Evolutionary conservation across 2,797 vertebrate genomes (phyloP), one percentile per base, ranked within the genome.

Genomic region (Protonibea diacanthus): DNA sequence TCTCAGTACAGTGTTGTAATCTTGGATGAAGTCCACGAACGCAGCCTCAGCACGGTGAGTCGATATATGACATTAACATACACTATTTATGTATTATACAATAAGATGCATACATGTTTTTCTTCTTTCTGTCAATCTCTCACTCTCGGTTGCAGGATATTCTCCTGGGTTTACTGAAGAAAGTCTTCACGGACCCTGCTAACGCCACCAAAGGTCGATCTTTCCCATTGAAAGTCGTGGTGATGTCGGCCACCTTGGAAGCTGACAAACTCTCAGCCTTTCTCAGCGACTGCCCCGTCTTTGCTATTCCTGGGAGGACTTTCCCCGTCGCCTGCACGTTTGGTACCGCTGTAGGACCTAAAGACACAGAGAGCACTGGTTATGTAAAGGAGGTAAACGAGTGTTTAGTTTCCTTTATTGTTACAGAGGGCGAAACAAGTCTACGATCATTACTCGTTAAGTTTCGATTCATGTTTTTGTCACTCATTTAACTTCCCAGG

Each of bases 231-330:
- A 99, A 96, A 76, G 96, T 99, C 65, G 96, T 99, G 74, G 96
- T 99, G 83, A 99, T 99, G 98, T 99, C 98, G 1, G 98, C 98
- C 79, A 99, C 98, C 6, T 90, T 99, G 94, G 97, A 99, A 87
- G 95, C 95, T 0, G 96, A 97, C 17, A 99, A 98, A 76, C 96
- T 99, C 0, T 97, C 97, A 0, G 89, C 94, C 9, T 99, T 99
- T 90, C 97, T 99, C 67, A 93, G 93, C 13, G 76, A 93, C 86
- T 99, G 97, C 76, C 93, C 96, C 2, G 96, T 99, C 79, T 97
- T 97, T 86, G 58, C 94, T 21, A 97, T 99, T 72, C 97, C 97
- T n/a, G 98, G 98, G 56, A 97, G 97, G 52, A 96, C 94, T 33
- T 98, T 95, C 81, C 97, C 97, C 6, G 97, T 99, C 67, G 94